phyloP scores from a whole-genome alignment of 2,888 invertebrate species.

The Ormyrus nitidulus region DNA sequence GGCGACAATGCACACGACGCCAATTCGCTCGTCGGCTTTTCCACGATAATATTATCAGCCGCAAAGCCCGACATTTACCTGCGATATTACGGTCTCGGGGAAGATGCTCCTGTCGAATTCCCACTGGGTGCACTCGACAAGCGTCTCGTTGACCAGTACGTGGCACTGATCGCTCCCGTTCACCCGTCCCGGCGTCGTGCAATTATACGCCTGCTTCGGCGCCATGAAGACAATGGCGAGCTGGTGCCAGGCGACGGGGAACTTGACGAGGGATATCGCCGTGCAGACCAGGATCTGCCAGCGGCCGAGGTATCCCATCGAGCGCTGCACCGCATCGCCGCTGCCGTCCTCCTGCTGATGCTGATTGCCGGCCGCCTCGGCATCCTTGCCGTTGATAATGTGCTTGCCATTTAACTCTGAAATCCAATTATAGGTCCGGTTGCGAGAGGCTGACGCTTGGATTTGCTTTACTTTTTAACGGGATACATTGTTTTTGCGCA shows the following conservation, averaged over 20 bases:
- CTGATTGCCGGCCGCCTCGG: slow-evolving; percentile 49
- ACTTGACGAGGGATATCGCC: slow-evolving; percentile 84
- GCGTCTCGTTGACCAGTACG: slow-evolving; percentile 75
- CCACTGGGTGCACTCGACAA: slow-evolving; percentile 77
- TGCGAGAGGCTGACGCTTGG: not conserved
- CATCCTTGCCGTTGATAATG: slow-evolving; percentile 62
- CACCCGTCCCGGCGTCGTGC: slow-evolving; percentile 72
- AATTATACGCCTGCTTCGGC: slow-evolving; percentile 80
- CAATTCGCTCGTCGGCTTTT: no score
- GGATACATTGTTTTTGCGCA: slow-evolving; percentile 15
- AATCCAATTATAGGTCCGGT: slow-evolving; percentile 10
- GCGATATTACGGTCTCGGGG: slow-evolving; percentile 83
- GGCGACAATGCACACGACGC: no score
- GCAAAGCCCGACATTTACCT: slow-evolving; percentile 64
- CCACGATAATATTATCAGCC: no score
- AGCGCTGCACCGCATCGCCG: slow-evolving; percentile 82
- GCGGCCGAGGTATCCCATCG: slow-evolving; percentile 84
- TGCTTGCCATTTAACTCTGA: slow-evolving; percentile 67
- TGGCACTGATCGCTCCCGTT: slow-evolving; percentile 67
- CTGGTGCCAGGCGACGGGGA: slow-evolving; percentile 89
- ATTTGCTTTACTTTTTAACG: not conserved
- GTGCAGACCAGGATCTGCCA: slow-evolving; percentile 86
- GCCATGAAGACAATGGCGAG: slow-evolving; percentile 87
- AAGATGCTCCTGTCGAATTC: slow-evolving; percentile 82
- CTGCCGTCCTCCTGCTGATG: slow-evolving; percentile 58